Conservation (phyloP, 1,140 invertebrate species). For the Polyergus mexicanus region DNA sequence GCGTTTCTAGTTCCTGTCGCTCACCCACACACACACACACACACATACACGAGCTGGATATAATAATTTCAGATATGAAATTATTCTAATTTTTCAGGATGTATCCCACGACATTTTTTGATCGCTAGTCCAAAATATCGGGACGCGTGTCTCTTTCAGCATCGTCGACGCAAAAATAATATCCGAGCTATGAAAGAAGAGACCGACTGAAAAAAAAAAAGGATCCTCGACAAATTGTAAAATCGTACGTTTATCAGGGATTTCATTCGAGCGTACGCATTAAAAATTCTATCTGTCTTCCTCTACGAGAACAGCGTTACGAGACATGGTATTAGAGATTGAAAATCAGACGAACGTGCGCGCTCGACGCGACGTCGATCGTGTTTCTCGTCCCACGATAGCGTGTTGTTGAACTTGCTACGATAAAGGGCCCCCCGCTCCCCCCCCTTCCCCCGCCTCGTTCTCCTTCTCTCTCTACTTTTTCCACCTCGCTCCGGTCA, state of each 20-base stretch:
- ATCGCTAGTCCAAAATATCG: neutral
- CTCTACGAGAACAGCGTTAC: neutral
- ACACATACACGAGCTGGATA: constrained; percentile 30
- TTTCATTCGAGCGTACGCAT: neutral
- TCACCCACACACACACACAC: constrained; percentile 15
- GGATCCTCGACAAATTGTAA: neutral
- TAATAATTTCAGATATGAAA: constrained; percentile 48
- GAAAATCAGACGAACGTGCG: neutral
- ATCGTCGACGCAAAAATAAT: neutral
- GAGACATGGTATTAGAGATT: constrained; percentile 16
- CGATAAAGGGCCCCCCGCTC: constrained; percentile 65
- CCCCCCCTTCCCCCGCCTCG: constrained; percentile 9
- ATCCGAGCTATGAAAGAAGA: neutral
- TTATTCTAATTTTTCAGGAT: constrained; percentile 49
- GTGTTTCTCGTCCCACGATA: constrained; percentile 50
- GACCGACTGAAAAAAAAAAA: neutral
- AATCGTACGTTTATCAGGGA: too few relatives aligned
- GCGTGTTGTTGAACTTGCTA: constrained; percentile 72
- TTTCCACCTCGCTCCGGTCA: constrained; percentile 5
- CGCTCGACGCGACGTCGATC: constrained; percentile 17
- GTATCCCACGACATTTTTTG: constrained; percentile 42
- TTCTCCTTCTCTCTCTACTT: neutral
- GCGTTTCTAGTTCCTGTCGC: constrained; percentile 75
- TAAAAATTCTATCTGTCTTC: neutral
- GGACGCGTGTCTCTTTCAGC: neutral